Evolutionary conservation across 2,113 vertebrate genomes (phyloP).

Genomic region (Gadus macrocephalus): DNA sequence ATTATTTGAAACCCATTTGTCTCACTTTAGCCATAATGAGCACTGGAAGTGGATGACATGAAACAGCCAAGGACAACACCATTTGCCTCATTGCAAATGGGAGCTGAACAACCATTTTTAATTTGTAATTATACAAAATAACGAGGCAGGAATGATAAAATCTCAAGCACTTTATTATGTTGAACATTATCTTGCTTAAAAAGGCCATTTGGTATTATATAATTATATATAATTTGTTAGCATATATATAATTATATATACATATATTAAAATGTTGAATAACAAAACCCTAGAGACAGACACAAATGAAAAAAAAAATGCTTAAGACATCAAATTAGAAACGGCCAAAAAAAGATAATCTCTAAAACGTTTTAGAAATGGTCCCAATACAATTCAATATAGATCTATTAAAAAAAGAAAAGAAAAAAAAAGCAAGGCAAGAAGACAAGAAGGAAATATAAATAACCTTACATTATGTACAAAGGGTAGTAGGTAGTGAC

Average conservation of each 20-base stretch:
- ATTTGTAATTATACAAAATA: constrained; percentile 2
- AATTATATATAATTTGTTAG: constrained; percentile 75
- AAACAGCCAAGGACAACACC: neutral
- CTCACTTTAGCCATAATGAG: constrained; percentile 31
- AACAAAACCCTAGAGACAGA: constrained; percentile 70
- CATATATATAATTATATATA: constrained; percentile 79
- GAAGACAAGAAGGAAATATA: constrained; percentile 72
- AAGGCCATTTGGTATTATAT: constrained; percentile 76
- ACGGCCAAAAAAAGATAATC: constrained; percentile 44
- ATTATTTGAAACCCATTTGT: constrained; percentile 32
- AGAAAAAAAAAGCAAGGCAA: constrained; percentile 54
- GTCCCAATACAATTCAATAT: constrained; percentile 74
- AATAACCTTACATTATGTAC: constrained; percentile 79
- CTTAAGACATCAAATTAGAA: constrained; percentile 70
- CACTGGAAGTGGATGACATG: neutral
- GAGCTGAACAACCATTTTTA: neutral
- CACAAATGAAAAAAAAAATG: constrained; percentile 61
- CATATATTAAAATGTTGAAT: constrained; percentile 76
- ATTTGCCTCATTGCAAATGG: too few relatives aligned
- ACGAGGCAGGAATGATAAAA: constrained; percentile 52
- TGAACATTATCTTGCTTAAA: constrained; percentile 75
- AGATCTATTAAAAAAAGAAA: constrained; percentile 40
- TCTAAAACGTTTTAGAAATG: constrained; percentile 70
- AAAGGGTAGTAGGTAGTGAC: constrained; percentile 52
- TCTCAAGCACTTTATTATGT: constrained; percentile 78